Evolutionary conservation across 2,888 invertebrate species (phyloP).

Genomic region (Empis livida): DNA sequence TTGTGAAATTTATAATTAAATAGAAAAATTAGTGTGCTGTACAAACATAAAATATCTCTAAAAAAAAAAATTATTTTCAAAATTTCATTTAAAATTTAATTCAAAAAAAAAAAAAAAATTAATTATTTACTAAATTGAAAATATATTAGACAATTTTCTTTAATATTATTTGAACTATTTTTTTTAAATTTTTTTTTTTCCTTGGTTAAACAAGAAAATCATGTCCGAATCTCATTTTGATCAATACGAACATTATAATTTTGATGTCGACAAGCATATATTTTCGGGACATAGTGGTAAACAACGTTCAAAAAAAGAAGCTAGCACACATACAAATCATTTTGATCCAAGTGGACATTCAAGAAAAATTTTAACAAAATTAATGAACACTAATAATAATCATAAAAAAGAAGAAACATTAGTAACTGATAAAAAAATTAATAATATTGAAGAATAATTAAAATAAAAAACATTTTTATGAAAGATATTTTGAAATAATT

Average conservation of each 20-base stretch:
- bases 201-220: conserved; percentile 20
- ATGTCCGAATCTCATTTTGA: conserved; percentile 81
- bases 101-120: background rate
- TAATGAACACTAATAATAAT: conserved; percentile 73
- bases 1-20: no score
- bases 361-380: conserved; percentile 76
- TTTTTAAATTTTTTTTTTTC: background rate
- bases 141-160: background rate
- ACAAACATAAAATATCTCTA: background rate
- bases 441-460: background rate
- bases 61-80: background rate
- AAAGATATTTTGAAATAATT: background rate
- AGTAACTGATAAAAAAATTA: background rate
- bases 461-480: no score
- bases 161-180: background rate
- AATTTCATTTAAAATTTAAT: no score
- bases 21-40: no score
- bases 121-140: background rate
- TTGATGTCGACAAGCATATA: conserved; percentile 82
- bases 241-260: conserved; percentile 90
- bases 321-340: conserved; percentile 77
- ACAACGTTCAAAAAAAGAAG: conserved; percentile 81
- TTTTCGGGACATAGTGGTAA: conserved; percentile 81
- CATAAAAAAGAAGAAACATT: conserved; percentile 27
- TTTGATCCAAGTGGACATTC: conserved; percentile 87